Evolutionary conservation across 2,797 vertebrate species (phyloP).

Genomic region (Hippocampus kuda): DNA sequence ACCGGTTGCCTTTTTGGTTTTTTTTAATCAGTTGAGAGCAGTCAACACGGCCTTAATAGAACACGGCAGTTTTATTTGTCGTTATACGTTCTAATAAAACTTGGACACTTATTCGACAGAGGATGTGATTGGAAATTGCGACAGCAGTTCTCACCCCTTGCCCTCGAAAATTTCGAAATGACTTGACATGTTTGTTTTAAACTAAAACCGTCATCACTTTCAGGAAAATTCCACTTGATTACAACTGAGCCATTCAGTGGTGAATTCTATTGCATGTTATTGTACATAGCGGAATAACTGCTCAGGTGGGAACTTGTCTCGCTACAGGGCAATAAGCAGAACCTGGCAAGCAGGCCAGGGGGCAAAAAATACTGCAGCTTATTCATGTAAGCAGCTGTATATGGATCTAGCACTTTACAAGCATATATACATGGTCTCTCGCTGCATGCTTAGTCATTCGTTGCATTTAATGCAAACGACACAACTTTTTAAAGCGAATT

Average conservation of each 20-base stretch:
- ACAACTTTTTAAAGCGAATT: background rate
- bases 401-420: background rate
- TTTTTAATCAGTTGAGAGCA: too few species aligned
- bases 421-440: background rate
- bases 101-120: background rate
- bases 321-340: background rate
- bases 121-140: background rate
- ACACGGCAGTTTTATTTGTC: background rate
- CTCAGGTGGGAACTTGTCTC: slow-evolving; percentile 1
- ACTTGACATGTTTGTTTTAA: background rate
- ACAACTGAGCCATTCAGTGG: background rate
- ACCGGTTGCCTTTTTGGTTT: too few species aligned
- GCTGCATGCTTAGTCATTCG: background rate
- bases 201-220: background rate
- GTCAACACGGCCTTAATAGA: background rate
- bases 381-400: background rate
- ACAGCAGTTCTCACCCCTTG: background rate
- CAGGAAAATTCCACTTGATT: slow-evolving; percentile 6
- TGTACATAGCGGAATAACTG: background rate
- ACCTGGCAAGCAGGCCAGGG: background rate
- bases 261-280: background rate
- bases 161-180: background rate
- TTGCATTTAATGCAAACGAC: background rate
- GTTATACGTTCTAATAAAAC: background rate
- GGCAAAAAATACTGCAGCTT: slow-evolving; percentile 1